Evolutionary conservation across 2,888 invertebrate species (phyloP).

Genomic region (Cantharis lateralis): DNA sequence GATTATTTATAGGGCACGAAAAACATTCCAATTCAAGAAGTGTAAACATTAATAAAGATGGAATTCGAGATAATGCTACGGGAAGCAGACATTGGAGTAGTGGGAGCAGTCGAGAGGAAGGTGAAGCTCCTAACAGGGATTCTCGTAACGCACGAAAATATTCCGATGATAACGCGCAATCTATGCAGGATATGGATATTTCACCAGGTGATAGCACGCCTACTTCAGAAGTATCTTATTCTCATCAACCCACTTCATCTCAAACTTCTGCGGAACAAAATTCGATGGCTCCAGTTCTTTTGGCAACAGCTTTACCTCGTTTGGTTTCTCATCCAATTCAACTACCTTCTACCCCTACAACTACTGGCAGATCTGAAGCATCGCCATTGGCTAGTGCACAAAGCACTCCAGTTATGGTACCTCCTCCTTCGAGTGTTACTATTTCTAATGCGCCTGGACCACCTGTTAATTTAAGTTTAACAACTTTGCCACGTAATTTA

Average conservation of each 20-base stretch:
- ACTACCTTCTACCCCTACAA: constrained; percentile 49
- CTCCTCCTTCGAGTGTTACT: constrained; percentile 53
- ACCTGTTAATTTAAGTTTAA: constrained; percentile 56
- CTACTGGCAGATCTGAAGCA: constrained; percentile 42
- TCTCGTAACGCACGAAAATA: constrained; percentile 49
- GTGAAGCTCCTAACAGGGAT: constrained; percentile 34
- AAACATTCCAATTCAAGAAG: constrained; percentile 77
- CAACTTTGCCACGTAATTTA: constrained; percentile 58
- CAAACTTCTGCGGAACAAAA: constrained; percentile 35
- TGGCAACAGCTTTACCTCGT: constrained; percentile 71
- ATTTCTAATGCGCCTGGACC: constrained; percentile 55
- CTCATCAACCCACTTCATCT: constrained; percentile 45
- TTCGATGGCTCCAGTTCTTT: constrained; percentile 61
- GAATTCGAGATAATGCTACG: constrained; percentile 43
- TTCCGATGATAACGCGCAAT: constrained; percentile 40
- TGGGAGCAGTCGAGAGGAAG: constrained; percentile 33
- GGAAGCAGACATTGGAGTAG: constrained; percentile 48
- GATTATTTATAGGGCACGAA: constrained; percentile 61
- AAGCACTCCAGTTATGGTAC: constrained; percentile 47
- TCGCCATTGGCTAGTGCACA: constrained; percentile 44
- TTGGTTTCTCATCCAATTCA: constrained; percentile 62
- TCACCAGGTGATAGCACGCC: constrained; percentile 90
- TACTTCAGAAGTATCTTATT: constrained; percentile 78
- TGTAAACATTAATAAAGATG: constrained; percentile 50
- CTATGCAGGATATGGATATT: constrained; percentile 87